These are phyloP conservation scores for Meliscaeva auricollis DNA, from an alignment of 2,888 invertebrate species.

Conservation along the genomic window DNA sequence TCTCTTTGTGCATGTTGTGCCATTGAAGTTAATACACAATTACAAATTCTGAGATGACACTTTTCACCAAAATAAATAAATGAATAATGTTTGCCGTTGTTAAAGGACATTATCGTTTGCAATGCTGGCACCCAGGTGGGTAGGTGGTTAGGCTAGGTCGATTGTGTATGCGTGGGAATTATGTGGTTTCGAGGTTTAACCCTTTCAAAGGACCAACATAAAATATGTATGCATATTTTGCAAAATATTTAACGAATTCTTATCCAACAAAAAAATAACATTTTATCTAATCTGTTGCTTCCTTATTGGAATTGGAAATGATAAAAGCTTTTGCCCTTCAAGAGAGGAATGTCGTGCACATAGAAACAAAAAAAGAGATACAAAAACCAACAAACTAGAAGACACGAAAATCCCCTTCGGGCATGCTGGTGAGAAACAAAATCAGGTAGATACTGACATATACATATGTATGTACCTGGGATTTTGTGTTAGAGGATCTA, in stretches of 20 bases:
- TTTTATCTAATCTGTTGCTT: neutral
- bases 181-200: too few species aligned
- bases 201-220: too few species aligned
- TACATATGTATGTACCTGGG: conserved; percentile 3
- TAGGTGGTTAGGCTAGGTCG: too few species aligned
- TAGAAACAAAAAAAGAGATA: neutral
- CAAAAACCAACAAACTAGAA: neutral
- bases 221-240: too few species aligned
- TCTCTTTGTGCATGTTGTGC: too few species aligned
- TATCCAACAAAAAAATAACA: neutral
- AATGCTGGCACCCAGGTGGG: too few species aligned
- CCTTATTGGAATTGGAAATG: neutral
- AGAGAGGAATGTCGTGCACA: neutral
- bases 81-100: too few species aligned
- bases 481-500: conserved; percentile 12
- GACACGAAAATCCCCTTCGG: neutral
- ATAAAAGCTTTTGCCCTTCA: neutral
- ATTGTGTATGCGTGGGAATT: too few species aligned
- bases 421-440: neutral
- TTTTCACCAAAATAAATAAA: too few species aligned
- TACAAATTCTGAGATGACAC: too few species aligned
- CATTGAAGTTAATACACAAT: too few species aligned
- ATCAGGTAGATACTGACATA: neutral
- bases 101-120: too few species aligned
- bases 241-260: neutral